These are phyloP conservation scores for Actinostola sp. DNA, from an alignment of 92 coral and sea anemone genomes.

Conservation along the genomic window DNA sequence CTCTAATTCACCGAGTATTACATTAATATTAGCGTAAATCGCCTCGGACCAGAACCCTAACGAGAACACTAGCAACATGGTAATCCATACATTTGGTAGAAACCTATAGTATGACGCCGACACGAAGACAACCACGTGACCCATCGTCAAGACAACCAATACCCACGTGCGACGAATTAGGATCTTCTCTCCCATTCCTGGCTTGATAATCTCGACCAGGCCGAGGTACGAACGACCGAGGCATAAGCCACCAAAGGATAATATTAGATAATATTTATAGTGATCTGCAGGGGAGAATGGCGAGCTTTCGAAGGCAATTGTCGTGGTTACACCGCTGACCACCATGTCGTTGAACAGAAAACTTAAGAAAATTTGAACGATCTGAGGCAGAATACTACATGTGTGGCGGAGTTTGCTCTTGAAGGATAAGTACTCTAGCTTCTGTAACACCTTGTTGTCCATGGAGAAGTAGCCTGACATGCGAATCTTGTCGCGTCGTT, in stretches of 20 bases:
- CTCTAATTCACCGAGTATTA: constrained; percentile 7
- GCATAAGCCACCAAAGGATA: constrained; percentile 19
- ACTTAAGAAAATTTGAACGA: constrained; percentile 1
- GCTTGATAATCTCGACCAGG: not conserved
- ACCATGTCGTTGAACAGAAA: constrained; percentile 6
- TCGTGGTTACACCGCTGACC: constrained; percentile 14
- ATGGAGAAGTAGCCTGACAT: not conserved
- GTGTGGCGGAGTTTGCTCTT: constrained; percentile 2
- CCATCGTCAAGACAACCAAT: not conserved
- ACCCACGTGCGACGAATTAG: constrained; percentile 12
- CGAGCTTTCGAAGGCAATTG: not conserved
- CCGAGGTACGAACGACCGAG: constrained; percentile 18
- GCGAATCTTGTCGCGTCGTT: constrained; percentile 12
- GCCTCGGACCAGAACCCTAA: constrained; percentile 12
- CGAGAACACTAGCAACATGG: constrained; percentile 8
- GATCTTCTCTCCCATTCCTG: constrained; percentile 13
- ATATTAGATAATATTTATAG: constrained; percentile 13
- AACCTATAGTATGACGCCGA: constrained; percentile 17
- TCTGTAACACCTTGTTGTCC: not conserved
- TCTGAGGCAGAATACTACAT: not conserved
- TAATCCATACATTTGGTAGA: constrained; percentile 19
- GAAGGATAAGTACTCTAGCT: not conserved
- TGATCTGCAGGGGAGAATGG: constrained; percentile 15
- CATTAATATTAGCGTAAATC: constrained; percentile 1
- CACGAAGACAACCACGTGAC: constrained; percentile 6